Percentiles rank a stretch among this genome's conserved stretches.
Evolutionary conservation across 2,888 invertebrate species (phyloP).

Genomic region (Artemia sinica): DNA sequence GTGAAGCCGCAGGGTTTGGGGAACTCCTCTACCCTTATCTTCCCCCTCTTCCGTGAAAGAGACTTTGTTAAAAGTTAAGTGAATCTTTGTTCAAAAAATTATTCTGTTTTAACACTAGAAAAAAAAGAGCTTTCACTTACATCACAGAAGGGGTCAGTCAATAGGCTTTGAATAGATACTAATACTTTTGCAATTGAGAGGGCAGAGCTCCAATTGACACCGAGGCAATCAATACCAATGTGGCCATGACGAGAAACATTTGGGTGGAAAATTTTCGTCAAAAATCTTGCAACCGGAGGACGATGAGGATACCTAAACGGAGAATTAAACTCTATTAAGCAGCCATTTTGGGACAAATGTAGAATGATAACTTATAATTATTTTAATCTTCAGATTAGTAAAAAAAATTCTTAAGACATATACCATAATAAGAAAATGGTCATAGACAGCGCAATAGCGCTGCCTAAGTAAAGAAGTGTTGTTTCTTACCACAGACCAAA

Average conservation of each 20-base stretch:
- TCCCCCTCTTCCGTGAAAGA: too few species aligned
- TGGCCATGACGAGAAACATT: conserved; percentile 88
- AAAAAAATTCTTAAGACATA: too few species aligned
- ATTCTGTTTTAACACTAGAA: background rate
- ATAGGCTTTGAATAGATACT: conserved; percentile 66
- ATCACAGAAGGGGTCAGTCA: conserved; percentile 74
- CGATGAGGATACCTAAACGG: conserved; percentile 59
- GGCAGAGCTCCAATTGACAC: conserved; percentile 90
- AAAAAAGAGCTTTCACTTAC: conserved; percentile 35
- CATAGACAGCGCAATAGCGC: too few species aligned
- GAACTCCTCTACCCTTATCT: too few species aligned
- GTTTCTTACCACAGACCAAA: too few species aligned
- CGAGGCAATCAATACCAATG: conserved; percentile 84
- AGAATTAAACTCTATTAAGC: background rate
- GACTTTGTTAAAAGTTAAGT: background rate
- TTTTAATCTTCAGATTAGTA: too few species aligned
- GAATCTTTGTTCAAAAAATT: background rate
- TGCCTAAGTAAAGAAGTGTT: too few species aligned
- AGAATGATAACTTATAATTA: too few species aligned
- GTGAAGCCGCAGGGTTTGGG: too few species aligned
- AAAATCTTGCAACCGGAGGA: conserved; percentile 75
- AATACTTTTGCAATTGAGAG: conserved; percentile 70
- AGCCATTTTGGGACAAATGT: too few species aligned
- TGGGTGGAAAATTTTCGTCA: conserved; percentile 82
- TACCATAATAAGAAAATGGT: too few species aligned